Evolutionary conservation across 53 echinoderm and acorn worm species (phyloP).

Genomic region (Stichopus horrens): DNA sequence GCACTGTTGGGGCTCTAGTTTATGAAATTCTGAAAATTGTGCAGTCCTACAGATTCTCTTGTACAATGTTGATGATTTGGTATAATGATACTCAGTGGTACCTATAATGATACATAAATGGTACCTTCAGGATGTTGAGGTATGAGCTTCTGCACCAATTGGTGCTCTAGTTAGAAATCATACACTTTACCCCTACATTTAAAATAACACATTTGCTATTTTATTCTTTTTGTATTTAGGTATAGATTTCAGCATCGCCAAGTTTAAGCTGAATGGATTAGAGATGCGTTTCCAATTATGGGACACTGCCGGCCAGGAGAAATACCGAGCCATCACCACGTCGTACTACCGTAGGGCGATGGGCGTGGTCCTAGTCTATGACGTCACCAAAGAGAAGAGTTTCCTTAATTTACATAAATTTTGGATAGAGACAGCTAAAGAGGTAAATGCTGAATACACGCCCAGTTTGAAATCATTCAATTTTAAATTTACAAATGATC

Average conservation of each 20-base stretch:
- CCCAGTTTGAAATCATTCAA: too few species aligned
- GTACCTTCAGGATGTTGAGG: too few species aligned
- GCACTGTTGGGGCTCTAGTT: too few species aligned
- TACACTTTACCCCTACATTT: too few species aligned
- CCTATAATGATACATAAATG: too few species aligned
- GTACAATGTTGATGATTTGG: too few species aligned
- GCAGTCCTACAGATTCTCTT: too few species aligned
- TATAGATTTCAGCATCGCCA: conserved; percentile 85
- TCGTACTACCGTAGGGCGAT: conserved; percentile 83
- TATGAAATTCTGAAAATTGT: too few species aligned
- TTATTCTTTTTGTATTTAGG: conserved; percentile 45
- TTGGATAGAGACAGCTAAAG: conserved; percentile 61
- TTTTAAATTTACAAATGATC: background rate
- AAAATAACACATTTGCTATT: background rate
- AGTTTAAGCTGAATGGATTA: conserved; percentile 57
- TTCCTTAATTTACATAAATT: conserved; percentile 63
- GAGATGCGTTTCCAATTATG: conserved; percentile 70
- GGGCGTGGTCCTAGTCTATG: conserved; percentile 85
- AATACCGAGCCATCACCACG: conserved; percentile 81
- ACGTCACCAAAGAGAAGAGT: conserved; percentile 72
- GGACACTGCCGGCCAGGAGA: conserved; percentile 90
- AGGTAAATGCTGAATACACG: conserved; percentile 42
- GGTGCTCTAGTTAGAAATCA: too few species aligned
- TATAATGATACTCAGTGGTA: too few species aligned
- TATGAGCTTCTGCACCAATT: too few species aligned